Percentiles rank a stretch among this genome's conserved stretches.
Conservation (phyloP, 2,113 vertebrate species). For the Larimichthys polyactis region DNA sequence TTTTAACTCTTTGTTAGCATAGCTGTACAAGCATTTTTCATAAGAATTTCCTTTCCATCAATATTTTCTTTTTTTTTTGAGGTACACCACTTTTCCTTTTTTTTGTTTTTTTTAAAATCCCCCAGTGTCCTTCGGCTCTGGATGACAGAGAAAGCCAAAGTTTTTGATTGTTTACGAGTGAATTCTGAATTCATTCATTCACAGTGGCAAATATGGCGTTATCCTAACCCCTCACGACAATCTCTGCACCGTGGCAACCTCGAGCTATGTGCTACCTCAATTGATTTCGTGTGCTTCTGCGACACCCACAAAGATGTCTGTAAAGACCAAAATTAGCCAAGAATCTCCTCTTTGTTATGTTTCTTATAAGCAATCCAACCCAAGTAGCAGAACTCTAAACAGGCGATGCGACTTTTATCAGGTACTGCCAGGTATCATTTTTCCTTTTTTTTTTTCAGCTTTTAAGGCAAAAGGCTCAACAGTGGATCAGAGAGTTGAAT, state of each 20-base stretch:
- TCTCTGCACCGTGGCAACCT: constrained; percentile 81
- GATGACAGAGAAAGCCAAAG: constrained; percentile 62
- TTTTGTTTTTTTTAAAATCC: background rate
- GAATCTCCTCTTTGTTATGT: background rate
- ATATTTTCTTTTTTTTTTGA: constrained; percentile 51
- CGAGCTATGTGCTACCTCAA: constrained; percentile 76
- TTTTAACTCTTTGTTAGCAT: constrained; percentile 75
- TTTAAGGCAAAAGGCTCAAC: constrained; percentile 85
- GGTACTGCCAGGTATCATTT: constrained; percentile 75
- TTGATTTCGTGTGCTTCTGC: constrained; percentile 76
- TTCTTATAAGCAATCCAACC: constrained; percentile 56
- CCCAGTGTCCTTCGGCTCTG: constrained; percentile 64
- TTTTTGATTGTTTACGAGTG: constrained; percentile 75
- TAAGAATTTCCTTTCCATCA: constrained; percentile 40
- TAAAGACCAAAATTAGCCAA: constrained; percentile 52
- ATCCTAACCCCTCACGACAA: constrained; percentile 77
- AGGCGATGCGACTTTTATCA: constrained; percentile 59
- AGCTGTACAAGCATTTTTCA: constrained; percentile 67
- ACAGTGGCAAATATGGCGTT: constrained; percentile 82
- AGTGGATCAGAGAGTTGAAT: constrained; percentile 81
- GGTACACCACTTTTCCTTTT: constrained; percentile 63
- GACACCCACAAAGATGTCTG: constrained; percentile 62
- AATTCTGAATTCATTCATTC: constrained; percentile 78
- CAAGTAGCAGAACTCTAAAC: constrained; percentile 66
- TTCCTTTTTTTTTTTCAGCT: constrained; percentile 59